Percentiles rank a stretch among this genome's conserved stretches.
These are phyloP conservation scores for Ceratina calcarata DNA, from an alignment of 1,140 invertebrate genomes.

Conservation along the genomic window DNA sequence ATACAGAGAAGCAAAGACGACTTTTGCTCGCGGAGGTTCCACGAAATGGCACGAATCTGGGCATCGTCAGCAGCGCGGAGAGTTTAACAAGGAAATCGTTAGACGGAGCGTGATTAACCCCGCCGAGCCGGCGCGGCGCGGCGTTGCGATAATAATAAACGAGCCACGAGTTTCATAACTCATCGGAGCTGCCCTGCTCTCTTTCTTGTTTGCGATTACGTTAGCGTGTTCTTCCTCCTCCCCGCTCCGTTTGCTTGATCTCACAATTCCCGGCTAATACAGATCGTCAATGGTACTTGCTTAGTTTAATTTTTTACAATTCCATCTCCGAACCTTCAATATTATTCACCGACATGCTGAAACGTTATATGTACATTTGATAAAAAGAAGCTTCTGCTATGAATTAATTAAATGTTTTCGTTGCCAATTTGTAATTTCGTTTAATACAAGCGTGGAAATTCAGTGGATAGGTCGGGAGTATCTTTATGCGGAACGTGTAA, in stretches of 20 bases:
- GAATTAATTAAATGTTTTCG: no score
- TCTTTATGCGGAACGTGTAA: neutral
- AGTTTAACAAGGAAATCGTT: conserved; percentile 52
- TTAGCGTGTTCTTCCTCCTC: conserved; percentile 24
- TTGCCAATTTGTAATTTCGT: no score
- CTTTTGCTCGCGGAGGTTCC: neutral
- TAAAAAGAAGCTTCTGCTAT: no score
- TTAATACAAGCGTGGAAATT: no score
- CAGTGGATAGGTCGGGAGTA: neutral
- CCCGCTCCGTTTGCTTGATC: neutral
- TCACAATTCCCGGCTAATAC: neutral
- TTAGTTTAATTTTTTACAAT: no score
- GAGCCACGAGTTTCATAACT: conserved; percentile 46
- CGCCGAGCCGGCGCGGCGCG: conserved; percentile 10
- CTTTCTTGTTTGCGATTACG: conserved; percentile 36
- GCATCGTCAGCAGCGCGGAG: conserved; percentile 23
- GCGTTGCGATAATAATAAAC: conserved; percentile 52
- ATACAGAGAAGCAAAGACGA: neutral
- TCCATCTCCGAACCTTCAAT: no score
- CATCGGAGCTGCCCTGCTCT: conserved; percentile 39
- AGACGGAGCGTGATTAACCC: conserved; percentile 53
- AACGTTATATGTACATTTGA: no score
- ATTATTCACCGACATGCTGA: no score
- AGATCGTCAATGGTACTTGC: no score
- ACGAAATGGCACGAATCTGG: conserved; percentile 25